Evolutionary conservation across 2,797 vertebrate genomes (phyloP), one percentile per base, ranked within the genome.

Genomic region (Galagoides demidoff): DNA sequence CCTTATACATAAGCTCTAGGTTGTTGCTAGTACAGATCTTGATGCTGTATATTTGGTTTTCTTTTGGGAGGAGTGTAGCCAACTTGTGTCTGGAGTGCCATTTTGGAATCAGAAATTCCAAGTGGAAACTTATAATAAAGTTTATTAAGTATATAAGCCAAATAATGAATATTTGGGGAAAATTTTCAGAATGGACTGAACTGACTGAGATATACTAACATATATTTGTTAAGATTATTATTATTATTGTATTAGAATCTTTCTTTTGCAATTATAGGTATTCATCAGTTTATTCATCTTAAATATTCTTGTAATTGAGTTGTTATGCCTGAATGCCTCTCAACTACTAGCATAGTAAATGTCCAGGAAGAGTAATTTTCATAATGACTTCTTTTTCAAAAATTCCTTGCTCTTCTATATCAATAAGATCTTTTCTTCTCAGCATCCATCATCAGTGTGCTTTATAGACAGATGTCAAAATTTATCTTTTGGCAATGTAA

Each of bases 311-410:
- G 39, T 95, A n/a, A 83, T 64, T n/a, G 7, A 74, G 52, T 81
- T 25, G 63, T 3, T 82, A 14, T 43, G 7, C 57, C 49, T 55
- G 37, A 90, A 49, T 85, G 3, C 27, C 17, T 90, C 13, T 59
- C 34, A 83, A 5, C 76, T 90, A 49, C 16, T 87, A 45, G 13
- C 88, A 37, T 12, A 86, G 43, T 74, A 64, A 71, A 70, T 77
- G 3, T 77, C 5, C 34, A 43, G 45, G 49, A 52, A 52, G 49
- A 52, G 29, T 34, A 49, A 22, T 94, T 92, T 95, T 37, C 49
- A 73, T 63, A 85, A 73, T 89, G 55, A 61, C 25, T 90, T 91
- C 7, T 59, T 79, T 95, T 76, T 61, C 29, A 92, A 90, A 87
- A 43, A 64, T 85, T 8, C 22, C 13, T 95, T 92, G 27, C 45